Percentiles rank a stretch among this genome's conserved stretches.
phyloP scores from a whole-genome alignment of 2,113 vertebrate genomes.

The Corythaeola cristata region DNA sequence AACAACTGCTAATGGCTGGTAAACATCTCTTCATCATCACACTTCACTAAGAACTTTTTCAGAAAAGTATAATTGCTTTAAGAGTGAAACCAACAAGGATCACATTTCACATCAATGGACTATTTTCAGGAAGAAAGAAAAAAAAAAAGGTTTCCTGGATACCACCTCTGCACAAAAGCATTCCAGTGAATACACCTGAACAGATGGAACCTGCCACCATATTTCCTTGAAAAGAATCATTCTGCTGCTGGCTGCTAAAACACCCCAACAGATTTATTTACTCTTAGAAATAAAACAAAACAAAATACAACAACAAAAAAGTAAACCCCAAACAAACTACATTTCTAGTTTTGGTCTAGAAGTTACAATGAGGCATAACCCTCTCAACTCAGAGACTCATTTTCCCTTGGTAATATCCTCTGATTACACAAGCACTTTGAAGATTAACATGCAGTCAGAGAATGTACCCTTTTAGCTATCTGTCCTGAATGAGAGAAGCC shows the following conservation, averaged over 20 bases:
- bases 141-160: slow-evolving; percentile 2
- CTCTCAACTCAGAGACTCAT: slow-evolving; percentile 4
- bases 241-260: slow-evolving; percentile 51
- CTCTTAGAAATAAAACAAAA: slow-evolving; percentile 34
- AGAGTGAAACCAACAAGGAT: slow-evolving; percentile 37
- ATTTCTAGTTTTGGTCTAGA: slow-evolving; percentile 66
- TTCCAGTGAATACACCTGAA: slow-evolving; percentile 44
- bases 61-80: slow-evolving; percentile 57
- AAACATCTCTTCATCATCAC: slow-evolving; percentile 44
- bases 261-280: slow-evolving; percentile 59
- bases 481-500: slow-evolving; percentile 34
- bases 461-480: neutral
- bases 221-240: slow-evolving; percentile 44
- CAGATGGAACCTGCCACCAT: slow-evolving; percentile 43
- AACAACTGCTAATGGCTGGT: slow-evolving; percentile 69
- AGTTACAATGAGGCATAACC: slow-evolving; percentile 20
- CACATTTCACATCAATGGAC: neutral
- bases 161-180: slow-evolving; percentile 25
- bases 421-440: neutral
- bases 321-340: slow-evolving; percentile 9
- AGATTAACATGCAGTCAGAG: neutral
- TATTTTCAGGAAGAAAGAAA: neutral
- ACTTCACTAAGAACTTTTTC: neutral
- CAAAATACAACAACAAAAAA: slow-evolving; percentile 28
- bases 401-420: neutral